Base-by-base conservation (phyloP, 2,888 invertebrate species). In the Podotricha telesiphe region DNA sequence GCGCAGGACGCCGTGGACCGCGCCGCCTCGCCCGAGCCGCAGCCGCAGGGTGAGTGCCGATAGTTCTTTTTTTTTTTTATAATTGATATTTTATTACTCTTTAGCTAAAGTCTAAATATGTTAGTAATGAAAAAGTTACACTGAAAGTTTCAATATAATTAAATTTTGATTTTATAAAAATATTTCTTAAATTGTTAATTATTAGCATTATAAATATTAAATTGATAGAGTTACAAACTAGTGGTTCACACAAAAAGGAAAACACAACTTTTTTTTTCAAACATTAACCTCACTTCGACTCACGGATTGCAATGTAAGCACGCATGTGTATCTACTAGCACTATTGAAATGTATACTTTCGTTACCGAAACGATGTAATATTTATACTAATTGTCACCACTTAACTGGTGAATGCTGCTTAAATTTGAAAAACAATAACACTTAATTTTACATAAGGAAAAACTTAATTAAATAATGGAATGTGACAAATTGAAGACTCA, bases 261-360 rank as follows among this genome's bases (percentile, higher is more conserved):
- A 74, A 75, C 74, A 74, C 74, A 70, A 77, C 78, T 79, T 80
- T 81, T n/a, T n/a, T 79, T 74, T 77, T 78, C 82, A 62, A 62
- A 48, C 13, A 83, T 86, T 87, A 90, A 90, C 91, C 86, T 80
- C 86, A 89, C 88, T 84, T 80, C 79, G 79, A 80, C 77, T 82
- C 89, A 89, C 88, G 81, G 83, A 87, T 82, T 88, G 92, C 88
- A 89, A 87, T 84, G 82, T 83, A 81, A 86, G 91, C 92, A 91
- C 90, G 92, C 92, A 92, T 93, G 92, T 85, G 86, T 86, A 85
- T 86, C 84, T 85, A 81, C 75, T 82, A 84, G 91, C 89, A 92
- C 91, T 82, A 69, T 79, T 78, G 77, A 82, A 64, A 68, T 65
- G 3, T 19, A 53, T 58, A 63, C 34, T 45, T 47, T 55, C 17